phyloP scores from a whole-genome alignment of 1,140 invertebrate species.

The Neodiprion fabricii region DNA sequence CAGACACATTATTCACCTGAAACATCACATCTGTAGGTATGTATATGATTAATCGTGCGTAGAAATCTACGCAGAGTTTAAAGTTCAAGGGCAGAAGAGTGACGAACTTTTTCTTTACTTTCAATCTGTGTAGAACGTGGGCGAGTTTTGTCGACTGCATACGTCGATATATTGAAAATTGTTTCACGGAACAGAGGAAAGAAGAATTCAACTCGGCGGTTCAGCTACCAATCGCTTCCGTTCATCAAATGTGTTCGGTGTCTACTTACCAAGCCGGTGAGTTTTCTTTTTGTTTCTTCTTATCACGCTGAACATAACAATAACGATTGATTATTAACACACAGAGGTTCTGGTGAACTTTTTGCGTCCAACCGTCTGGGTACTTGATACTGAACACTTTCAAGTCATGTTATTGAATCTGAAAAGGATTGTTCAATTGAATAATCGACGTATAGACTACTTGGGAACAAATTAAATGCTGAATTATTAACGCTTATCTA shows the following conservation, averaged over 20 bases:
- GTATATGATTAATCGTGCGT: no score
- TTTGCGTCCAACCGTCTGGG: no score
- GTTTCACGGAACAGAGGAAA: conserved; percentile 63
- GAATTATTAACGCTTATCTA: conserved; percentile 6
- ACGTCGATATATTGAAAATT: conserved; percentile 64
- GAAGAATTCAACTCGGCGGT: conserved; percentile 67
- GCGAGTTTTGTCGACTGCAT: conserved; percentile 66
- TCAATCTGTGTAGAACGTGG: conserved; percentile 58
- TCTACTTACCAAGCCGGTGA: conserved; percentile 65
- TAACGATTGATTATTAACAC: no score
- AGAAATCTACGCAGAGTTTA: no score
- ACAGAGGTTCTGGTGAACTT: no score
- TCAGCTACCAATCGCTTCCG: conserved; percentile 64
- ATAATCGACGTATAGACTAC: not conserved
- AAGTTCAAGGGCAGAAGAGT: not conserved
- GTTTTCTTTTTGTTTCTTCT: conserved; percentile 1
- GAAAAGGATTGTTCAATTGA: not conserved
- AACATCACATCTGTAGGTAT: no score
- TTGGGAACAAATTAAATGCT: no score
- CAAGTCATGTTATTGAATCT: not conserved
- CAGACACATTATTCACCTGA: no score
- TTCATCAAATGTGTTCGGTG: conserved; percentile 67
- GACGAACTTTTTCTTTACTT: conserved; percentile 20
- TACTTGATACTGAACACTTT: no score
- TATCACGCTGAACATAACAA: no score